These are phyloP conservation scores for Phalloptychus januarius DNA, from an alignment of 2,797 vertebrate species.

Conservation along the genomic window DNA sequence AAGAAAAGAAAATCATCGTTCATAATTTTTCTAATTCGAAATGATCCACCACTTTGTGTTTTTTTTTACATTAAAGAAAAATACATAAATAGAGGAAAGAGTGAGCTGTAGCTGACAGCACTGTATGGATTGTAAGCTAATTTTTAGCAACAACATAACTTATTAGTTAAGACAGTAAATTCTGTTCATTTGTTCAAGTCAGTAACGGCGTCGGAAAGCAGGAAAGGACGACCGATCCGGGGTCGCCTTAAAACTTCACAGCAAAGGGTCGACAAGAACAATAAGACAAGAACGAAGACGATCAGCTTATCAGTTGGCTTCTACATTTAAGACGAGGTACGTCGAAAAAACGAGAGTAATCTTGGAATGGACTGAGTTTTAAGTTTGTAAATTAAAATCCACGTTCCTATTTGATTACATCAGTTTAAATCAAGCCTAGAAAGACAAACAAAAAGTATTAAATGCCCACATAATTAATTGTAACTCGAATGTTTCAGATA, in stretches of 20 bases:
- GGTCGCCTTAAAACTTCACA: background rate
- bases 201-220: slow-evolving; percentile 7
- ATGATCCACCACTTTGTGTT: background rate
- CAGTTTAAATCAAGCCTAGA: background rate
- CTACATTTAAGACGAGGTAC: background rate
- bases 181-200: slow-evolving; percentile 16
- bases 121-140: slow-evolving; percentile 9
- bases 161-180: background rate
- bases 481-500: background rate
- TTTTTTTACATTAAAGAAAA: background rate
- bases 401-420: background rate
- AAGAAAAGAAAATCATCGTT: no score
- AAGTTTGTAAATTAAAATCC: background rate
- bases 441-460: background rate
- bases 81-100: slow-evolving; percentile 5
- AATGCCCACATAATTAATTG: background rate
- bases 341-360: background rate
- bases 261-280: background rate
- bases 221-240: background rate
- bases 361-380: background rate
- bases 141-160: no score
- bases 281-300: slow-evolving; percentile 8
- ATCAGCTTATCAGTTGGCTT: slow-evolving; percentile 33
- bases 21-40: background rate
- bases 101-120: background rate